Conservation (phyloP, 2,888 invertebrate species). For the Coecobrya sp. region DNA sequence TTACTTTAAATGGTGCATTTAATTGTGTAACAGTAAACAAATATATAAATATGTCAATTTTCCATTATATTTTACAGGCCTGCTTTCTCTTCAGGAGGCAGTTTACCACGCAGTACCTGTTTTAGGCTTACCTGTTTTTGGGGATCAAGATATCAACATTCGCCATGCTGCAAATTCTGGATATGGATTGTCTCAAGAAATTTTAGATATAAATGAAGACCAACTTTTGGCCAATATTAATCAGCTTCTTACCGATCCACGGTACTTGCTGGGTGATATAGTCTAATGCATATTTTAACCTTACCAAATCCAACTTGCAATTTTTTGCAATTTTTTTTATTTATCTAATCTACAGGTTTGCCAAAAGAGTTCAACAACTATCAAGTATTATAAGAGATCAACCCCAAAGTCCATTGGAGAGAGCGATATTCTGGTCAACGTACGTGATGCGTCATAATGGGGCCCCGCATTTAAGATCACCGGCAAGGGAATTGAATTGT, state of each 20-base stretch:
- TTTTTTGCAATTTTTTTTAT: conserved; percentile 3
- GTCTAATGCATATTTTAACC: background rate
- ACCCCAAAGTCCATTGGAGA: conserved; percentile 82
- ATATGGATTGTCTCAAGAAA: conserved; percentile 56
- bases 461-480: conserved; percentile 49
- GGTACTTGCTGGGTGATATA: background rate
- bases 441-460: conserved; percentile 81
- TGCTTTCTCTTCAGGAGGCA: conserved; percentile 62
- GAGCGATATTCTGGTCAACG: conserved; percentile 84
- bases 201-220: conserved; percentile 59
- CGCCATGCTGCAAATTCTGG: conserved; percentile 13
- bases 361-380: conserved; percentile 62
- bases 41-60: too few species aligned
- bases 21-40: too few species aligned
- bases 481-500: conserved; percentile 59
- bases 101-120: conserved; percentile 59
- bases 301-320: too few species aligned
- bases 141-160: conserved; percentile 66
- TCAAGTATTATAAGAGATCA: conserved; percentile 82
- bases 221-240: conserved; percentile 53
- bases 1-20: too few species aligned
- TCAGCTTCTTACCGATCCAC: background rate
- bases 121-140: conserved; percentile 63
- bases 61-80: conserved; percentile 29
- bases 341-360: conserved; percentile 70